Base-by-base conservation (phyloP, 2,888 invertebrate species). In the Tetragonisca angustula region DNA sequence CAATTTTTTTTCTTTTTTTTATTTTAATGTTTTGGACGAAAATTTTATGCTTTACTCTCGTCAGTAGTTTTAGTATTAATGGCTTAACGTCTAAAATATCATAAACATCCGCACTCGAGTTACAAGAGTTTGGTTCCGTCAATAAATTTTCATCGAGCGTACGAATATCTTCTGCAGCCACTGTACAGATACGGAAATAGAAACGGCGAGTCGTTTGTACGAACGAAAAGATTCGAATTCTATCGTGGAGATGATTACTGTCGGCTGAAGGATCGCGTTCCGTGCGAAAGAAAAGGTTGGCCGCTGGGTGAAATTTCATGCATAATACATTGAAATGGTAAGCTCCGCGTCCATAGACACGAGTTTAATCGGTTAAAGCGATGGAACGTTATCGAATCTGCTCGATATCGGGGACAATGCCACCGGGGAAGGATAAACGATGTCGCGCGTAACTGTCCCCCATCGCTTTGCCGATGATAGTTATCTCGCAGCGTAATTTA, bases 321-420 rank as follows among this genome's bases (percentile, higher is more conserved):
- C 32, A 50, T 67, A 76, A 79, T 59, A 24, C 50, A 67, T 79
- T 36, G 43, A 36, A 27, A 50, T 52, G 27, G n/a, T 67, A 36
- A 52, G 43, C 21, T 32, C 24, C 2, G 36, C 52, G 50, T 15
- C 50, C 19, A 64, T 73, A 43, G 62, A 69, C 56, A 81, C 70
- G 43, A 24, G 43, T 81, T 74, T 81, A 82, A 82, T 81, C 82
- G 81, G 64, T 36, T 59, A 50, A 43, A 56, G 21, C 69, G 56
- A 81, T 65, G 56, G 75, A 74, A 73, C 56, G 69, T 82, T 81
- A 81, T 82, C 74, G 59, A 74, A 70, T 82, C 69, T 52, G 64
- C 50, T 36, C 27, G 67, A 43, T 52, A n/a, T n/a, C 27, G 43
- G 24, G 43, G 61, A 72, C 80, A 59, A 67, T 67, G 69, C 52